Percentiles rank a stretch among this genome's conserved stretches.
Conservation (phyloP, 1,140 invertebrate species). For the Agrypnia vestita region DNA sequence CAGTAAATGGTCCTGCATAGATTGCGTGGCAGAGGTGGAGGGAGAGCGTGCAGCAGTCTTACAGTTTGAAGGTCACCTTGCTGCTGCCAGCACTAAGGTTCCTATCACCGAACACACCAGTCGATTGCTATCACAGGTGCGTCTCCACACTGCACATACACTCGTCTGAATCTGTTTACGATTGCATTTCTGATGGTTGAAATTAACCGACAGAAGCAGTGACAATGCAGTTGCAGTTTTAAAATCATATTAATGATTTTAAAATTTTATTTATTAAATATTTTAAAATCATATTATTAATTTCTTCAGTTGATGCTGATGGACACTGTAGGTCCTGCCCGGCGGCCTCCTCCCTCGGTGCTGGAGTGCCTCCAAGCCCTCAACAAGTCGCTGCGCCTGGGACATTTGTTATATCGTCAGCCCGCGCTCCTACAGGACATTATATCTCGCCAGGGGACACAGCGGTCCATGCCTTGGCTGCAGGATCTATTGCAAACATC, state of each 20-base stretch:
- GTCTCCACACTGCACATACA: background rate
- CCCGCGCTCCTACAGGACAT: conserved; percentile 95
- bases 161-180: too few relatives aligned
- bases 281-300: too few relatives aligned
- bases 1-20: conserved; percentile 68
- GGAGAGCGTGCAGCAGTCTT: conserved; percentile 75
- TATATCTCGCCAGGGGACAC: conserved; percentile 90
- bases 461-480: conserved; percentile 96
- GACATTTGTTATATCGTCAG: conserved; percentile 92
- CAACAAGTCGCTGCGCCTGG: conserved; percentile 86
- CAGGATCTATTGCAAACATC: conserved; percentile 94
- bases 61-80: conserved; percentile 94
- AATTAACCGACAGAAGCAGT: background rate
- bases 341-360: conserved; percentile 84
- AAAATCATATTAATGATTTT: conserved; percentile 30
- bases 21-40: conserved; percentile 64
- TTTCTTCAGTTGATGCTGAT: conserved; percentile 79
- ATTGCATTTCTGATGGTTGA: too few relatives aligned
- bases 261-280: too few relatives aligned
- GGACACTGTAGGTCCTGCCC: conserved; percentile 86
- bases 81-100: conserved; percentile 86
- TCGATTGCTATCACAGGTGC: conserved; percentile 85
- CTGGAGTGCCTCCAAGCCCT: conserved; percentile 88
- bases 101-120: conserved; percentile 94
- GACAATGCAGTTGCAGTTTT: background rate